Evolutionary conservation across 2,888 invertebrate species (phyloP).

Genomic region (Tuta absoluta): DNA sequence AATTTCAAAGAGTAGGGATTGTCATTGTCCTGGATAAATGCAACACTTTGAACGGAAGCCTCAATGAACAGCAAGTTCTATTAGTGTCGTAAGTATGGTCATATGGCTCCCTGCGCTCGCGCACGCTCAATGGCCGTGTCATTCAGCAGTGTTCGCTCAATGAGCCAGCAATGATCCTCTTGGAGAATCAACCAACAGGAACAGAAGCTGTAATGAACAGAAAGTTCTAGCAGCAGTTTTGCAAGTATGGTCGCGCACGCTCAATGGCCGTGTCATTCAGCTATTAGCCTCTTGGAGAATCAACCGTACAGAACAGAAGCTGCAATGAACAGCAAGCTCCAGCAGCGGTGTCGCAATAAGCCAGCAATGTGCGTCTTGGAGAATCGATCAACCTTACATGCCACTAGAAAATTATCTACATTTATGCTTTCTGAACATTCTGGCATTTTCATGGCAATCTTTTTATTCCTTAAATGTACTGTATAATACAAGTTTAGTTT

Average conservation of each 20-base stretch:
- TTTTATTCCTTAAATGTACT: no score
- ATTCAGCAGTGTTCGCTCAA: constrained; percentile 46
- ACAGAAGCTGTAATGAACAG: background rate
- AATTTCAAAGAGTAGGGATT: background rate
- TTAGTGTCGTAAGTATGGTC: constrained; percentile 17
- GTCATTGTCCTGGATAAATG: background rate
- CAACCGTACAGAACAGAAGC: no score
- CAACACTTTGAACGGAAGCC: background rate
- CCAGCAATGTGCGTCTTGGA: no score
- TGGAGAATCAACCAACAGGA: no score
- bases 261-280: constrained; percentile 49
- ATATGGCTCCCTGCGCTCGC: constrained; percentile 7
- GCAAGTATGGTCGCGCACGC: constrained; percentile 25
- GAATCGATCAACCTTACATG: no score
- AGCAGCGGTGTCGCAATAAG: constrained; percentile 28
- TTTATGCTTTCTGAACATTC: no score
- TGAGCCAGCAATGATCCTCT: constrained; percentile 42
- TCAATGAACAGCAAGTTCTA: constrained; percentile 37
- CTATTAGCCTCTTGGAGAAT: constrained; percentile 21
- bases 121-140: constrained; percentile 46
- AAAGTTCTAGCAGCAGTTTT: constrained; percentile 39
- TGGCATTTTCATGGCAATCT: no score
- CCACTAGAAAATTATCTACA: no score
- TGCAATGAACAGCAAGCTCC: constrained; percentile 36
- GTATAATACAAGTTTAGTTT: no score